Evolutionary conservation across 2,113 vertebrate genomes (phyloP).

Genomic region (Geococcyx californianus): DNA sequence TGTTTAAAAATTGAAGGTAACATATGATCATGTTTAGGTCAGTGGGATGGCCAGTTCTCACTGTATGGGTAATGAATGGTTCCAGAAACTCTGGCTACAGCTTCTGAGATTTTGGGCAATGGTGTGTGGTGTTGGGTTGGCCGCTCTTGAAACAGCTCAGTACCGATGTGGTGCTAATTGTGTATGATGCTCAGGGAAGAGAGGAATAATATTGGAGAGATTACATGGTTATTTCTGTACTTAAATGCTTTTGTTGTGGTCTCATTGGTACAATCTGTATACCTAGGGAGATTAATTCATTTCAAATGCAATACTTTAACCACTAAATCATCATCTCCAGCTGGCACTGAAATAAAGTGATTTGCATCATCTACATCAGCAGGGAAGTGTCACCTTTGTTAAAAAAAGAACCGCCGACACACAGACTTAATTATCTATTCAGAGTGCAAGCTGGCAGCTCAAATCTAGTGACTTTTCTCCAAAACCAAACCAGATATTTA

Average conservation of each 20-base stretch:
- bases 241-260: constrained; percentile 16
- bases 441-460: constrained; percentile 27
- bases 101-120: neutral
- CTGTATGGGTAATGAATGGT: neutral
- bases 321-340: constrained; percentile 38
- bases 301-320: constrained; percentile 35
- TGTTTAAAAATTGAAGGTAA: neutral
- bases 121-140: neutral
- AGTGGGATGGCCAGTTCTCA: neutral
- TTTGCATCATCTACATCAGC: constrained; percentile 63
- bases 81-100: neutral
- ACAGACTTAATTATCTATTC: constrained; percentile 61
- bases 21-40: neutral
- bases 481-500: constrained; percentile 16
- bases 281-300: constrained; percentile 15
- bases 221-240: neutral
- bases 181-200: neutral
- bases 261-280: neutral
- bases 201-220: neutral
- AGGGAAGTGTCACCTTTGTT: constrained; percentile 59
- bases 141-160: neutral
- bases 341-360: constrained; percentile 46
- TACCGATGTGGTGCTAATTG: neutral
- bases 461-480: constrained; percentile 10
- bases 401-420: constrained; percentile 66